Conservation (phyloP, 2,113 vertebrate species). For the Gila orcuttii region DNA sequence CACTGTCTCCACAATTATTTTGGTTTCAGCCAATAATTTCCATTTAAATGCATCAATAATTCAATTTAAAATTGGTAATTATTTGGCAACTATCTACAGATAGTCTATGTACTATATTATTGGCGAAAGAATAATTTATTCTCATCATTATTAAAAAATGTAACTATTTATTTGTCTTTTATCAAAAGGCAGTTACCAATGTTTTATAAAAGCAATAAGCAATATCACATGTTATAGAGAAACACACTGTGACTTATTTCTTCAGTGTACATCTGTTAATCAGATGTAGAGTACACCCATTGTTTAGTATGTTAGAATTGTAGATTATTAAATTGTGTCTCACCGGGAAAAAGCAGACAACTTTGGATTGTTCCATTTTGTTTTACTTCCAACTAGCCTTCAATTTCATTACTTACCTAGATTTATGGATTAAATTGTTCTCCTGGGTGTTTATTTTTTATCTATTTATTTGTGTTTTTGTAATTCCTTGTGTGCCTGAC, state of each 20-base stretch:
- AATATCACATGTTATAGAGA: not conserved
- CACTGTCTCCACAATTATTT: not conserved
- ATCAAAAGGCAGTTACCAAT: not conserved
- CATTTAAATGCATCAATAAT: not conserved
- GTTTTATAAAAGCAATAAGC: constrained; percentile 2
- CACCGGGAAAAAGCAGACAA: not conserved
- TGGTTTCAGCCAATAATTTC: not conserved
- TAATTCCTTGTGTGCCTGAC: constrained; percentile 3
- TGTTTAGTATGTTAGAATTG: not conserved
- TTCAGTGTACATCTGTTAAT: not conserved
- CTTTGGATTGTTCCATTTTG: not conserved
- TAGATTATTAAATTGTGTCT: constrained; percentile 8
- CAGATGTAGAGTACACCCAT: not conserved
- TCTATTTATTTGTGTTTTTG: not conserved
- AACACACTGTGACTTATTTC: not conserved
- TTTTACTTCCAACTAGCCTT: not conserved
- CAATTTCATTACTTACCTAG: constrained; percentile 12
- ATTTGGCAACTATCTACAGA: not conserved
- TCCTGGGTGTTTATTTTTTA: not conserved
- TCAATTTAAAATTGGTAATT: not conserved
- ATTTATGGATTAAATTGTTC: constrained; percentile 24
- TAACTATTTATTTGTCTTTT: not conserved
- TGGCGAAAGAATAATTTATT: not conserved
- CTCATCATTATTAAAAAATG: not conserved
- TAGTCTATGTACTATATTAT: not conserved